These are phyloP conservation scores for Vidua chalybeata DNA, from an alignment of 2,113 vertebrate genomes.

Conservation along the genomic window DNA sequence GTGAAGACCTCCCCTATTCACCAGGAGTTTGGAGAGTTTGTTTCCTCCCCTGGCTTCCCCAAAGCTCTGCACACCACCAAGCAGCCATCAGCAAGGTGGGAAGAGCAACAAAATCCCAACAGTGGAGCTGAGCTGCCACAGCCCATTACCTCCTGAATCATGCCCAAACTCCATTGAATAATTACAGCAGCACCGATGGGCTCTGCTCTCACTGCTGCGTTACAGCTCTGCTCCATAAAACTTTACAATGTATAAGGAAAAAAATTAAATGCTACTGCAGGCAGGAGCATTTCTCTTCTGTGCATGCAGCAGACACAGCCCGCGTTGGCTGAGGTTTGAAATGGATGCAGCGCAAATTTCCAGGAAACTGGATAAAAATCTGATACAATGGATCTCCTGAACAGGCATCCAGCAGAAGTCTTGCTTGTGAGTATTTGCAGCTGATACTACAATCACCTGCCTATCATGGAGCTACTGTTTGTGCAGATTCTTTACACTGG, in stretches of 20 bases:
- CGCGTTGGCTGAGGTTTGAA: neutral
- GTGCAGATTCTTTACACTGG: neutral
- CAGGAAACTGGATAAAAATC: neutral
- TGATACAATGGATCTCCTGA: neutral
- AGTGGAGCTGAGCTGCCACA: constrained; percentile 57
- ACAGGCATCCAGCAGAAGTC: neutral
- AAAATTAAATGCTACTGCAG: constrained; percentile 37
- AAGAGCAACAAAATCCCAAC: neutral
- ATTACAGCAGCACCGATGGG: neutral
- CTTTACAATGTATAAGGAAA: constrained; percentile 55
- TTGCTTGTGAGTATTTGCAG: neutral
- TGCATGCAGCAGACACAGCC: neutral
- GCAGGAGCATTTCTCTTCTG: constrained; percentile 8
- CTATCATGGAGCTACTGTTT: neutral
- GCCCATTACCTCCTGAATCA: constrained; percentile 53
- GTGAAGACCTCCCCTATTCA: neutral
- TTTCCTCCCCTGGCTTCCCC: neutral
- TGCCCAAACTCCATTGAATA: constrained; percentile 22
- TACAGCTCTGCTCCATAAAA: constrained; percentile 57
- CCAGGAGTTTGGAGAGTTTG: neutral
- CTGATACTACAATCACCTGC: neutral
- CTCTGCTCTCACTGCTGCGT: constrained; percentile 32
- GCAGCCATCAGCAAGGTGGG: constrained; percentile 27
- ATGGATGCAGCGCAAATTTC: neutral
- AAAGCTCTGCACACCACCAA: neutral